A percentile compares a stretch with the other conserved stretches of the same genome.
Conservation (phyloP, 2,113 vertebrate genomes). For the Cynopterus brachyotis region DNA sequence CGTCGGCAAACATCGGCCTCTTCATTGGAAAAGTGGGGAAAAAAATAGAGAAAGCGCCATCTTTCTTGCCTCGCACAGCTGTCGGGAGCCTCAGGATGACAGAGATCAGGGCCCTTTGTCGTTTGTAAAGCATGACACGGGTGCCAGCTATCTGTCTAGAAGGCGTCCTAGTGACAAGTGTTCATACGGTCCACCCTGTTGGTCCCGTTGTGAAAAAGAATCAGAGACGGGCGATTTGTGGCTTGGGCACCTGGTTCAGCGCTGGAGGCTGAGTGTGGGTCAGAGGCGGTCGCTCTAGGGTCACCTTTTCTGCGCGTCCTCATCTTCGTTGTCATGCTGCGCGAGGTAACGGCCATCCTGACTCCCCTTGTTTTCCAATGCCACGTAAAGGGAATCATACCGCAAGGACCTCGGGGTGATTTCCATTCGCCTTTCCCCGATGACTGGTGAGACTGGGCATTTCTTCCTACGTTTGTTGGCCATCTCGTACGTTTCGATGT, state of each 20-base stretch:
- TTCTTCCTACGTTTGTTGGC: background rate
- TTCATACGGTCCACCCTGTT: too few species aligned
- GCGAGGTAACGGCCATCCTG: background rate
- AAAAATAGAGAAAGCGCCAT: background rate
- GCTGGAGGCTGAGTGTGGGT: background rate
- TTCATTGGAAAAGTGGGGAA: background rate
- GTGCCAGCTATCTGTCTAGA: background rate
- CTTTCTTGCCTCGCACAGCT: too few species aligned
- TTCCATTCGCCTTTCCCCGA: background rate
- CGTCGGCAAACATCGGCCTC: background rate
- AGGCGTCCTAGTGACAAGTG: background rate
- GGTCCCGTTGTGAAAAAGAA: background rate
- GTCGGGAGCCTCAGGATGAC: background rate
- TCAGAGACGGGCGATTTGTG: background rate
- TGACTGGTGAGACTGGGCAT: background rate
- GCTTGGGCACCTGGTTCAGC: background rate
- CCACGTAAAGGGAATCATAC: background rate
- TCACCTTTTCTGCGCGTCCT: background rate
- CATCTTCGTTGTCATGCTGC: background rate
- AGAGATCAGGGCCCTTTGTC: background rate
- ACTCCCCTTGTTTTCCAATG: background rate
- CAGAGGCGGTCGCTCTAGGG: background rate
- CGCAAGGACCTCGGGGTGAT: background rate
- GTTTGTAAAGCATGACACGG: background rate
- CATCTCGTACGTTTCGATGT: background rate